These are phyloP conservation scores for Podabrus alpinus DNA, from an alignment of 2,888 invertebrate species.

Conservation along the genomic window DNA sequence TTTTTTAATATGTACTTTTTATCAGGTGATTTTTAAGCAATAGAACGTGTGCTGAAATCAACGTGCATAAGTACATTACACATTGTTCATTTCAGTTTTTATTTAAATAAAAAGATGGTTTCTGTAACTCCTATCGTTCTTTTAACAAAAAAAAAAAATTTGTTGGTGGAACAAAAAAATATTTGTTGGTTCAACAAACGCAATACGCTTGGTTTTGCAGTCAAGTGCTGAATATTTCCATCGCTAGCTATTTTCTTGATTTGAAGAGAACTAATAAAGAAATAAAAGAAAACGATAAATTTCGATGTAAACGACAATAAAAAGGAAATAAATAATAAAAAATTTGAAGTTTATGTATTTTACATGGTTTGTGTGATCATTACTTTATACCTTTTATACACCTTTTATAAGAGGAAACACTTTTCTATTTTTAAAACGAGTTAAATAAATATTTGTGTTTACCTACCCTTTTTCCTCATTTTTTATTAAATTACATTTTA, in stretches of 20 bases:
- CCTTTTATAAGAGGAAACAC: background rate
- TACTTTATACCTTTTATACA: background rate
- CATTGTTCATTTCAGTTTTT: background rate
- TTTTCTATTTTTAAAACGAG: background rate
- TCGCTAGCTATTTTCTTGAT: background rate
- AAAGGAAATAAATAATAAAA: background rate
- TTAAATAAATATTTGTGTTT: background rate
- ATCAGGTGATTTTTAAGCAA: background rate
- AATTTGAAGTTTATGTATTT: background rate
- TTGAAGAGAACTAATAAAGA: background rate
- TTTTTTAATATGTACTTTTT: background rate
- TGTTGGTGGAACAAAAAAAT: no score
- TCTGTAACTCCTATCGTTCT: background rate
- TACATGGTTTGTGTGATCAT: background rate
- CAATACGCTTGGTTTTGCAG: no score
- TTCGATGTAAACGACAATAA: background rate
- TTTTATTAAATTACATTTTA: background rate
- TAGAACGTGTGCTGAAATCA: background rate
- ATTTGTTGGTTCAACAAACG: no score
- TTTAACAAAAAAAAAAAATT: no score
- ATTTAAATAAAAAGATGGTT: background rate
- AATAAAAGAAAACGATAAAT: background rate
- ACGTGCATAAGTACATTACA: background rate
- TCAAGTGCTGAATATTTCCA: background rate
- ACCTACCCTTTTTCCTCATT: background rate